Evolutionary conservation across 2,113 vertebrate species (phyloP), one percentile per base, ranked within the genome.

Genomic region (Macquaria australasica): DNA sequence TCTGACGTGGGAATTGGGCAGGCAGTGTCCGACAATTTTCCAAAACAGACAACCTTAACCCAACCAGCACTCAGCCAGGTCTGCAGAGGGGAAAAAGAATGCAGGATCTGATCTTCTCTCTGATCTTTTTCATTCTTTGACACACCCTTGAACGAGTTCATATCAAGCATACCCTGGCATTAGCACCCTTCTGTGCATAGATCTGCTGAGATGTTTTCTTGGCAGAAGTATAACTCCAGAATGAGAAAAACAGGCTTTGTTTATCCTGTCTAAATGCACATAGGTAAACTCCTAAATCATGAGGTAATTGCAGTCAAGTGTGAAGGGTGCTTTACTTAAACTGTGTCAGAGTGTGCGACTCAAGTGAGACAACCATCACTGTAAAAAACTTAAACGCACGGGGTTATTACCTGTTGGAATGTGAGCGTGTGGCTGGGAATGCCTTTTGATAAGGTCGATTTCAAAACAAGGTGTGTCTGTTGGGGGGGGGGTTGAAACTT

Each of bases 271-370:
- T 10, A 8, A 50, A 41, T 59, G 51, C 83, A 21, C 12, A 16
- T 64, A 59, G 78, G 81, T 80, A 34, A 79, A 82, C 67, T 69
- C 81, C 21, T 89, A 84, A 89, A 84, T 88, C 87, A 68, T 6
- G 41, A 51, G 53, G 56, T 85, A 81, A 91, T 91, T 81, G 81
- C 14, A 77, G 83, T 73, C 58, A 39, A 23, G 37, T 2, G 31
- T 55, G 67, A 86, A 77, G 48, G 25, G 51, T 12, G 68, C 66
- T 34, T 86, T 31, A 75, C 75, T 90, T 69, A 76, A 83, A 70
- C 64, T 31, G 60, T 82, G 76, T 67, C 59, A 31, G 60, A 48
- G 55, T 55, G 66, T 69, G 75, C 63, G 63, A 79, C 60, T 76
- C n/a, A 43, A 58, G 45, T 43, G 15, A 63, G 72, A 84, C 75